phyloP scores from a whole-genome alignment of 2,113 vertebrate genomes.

The Plestiodon gilberti region DNA sequence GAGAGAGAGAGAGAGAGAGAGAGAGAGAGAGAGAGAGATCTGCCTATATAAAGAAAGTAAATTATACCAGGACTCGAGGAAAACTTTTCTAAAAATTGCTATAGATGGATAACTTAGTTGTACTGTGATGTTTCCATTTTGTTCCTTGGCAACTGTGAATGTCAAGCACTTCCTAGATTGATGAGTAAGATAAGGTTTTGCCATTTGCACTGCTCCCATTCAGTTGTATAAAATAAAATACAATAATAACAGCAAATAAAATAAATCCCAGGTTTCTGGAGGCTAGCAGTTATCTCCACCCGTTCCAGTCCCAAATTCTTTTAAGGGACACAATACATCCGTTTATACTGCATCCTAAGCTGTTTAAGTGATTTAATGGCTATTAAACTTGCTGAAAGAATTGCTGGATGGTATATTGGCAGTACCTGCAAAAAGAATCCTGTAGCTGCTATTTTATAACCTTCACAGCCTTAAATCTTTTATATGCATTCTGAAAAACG shows the following conservation, averaged over 20 bases:
- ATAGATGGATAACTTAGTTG: neutral
- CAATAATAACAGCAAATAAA: slow-evolving; percentile 17
- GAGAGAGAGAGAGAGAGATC: too few species aligned
- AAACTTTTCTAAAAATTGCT: neutral
- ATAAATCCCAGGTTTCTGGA: neutral
- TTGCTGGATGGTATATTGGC: slow-evolving; percentile 1
- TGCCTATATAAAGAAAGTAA: neutral
- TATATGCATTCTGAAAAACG: neutral
- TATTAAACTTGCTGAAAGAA: slow-evolving; percentile 13
- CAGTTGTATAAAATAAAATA: slow-evolving; percentile 5
- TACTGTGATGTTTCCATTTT: neutral
- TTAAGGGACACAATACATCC: neutral
- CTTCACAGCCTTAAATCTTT: neutral
- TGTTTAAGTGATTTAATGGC: slow-evolving; percentile 7
- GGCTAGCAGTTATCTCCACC: neutral
- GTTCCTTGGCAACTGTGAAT: neutral
- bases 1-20: too few species aligned
- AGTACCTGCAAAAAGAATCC: neutral
- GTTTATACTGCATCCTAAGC: neutral
- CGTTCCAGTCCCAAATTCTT: slow-evolving; percentile 7
- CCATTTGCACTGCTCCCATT: neutral
- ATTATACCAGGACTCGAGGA: neutral
- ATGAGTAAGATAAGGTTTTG: slow-evolving; percentile 7
- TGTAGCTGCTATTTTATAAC: neutral
- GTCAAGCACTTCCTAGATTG: neutral